These are phyloP conservation scores for Poecile montanus DNA, from an alignment of 2,797 vertebrate genomes.

Conservation along the genomic window DNA sequence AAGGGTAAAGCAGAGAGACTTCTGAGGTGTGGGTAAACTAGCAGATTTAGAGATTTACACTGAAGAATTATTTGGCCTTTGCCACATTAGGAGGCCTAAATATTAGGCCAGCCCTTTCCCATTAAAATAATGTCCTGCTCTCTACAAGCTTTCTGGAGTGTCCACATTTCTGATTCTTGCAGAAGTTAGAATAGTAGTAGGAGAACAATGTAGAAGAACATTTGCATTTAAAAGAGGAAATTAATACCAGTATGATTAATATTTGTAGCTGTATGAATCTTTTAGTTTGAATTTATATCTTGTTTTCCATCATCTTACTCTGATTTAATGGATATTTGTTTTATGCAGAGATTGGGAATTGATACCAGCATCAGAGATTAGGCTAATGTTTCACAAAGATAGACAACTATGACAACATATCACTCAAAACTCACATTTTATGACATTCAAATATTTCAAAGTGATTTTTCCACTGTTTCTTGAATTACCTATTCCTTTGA, in stretches of 20 bases:
- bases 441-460: not conserved
- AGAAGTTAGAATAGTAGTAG: not conserved
- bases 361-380: not conserved
- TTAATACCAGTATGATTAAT: not conserved
- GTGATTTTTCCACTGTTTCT: not conserved
- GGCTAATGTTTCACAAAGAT: not conserved
- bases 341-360: not conserved
- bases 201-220: not conserved
- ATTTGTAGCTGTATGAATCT: not conserved
- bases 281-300: not conserved
- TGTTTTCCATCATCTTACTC: not conserved
- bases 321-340: not conserved
- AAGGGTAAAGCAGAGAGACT: not conserved
- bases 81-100: not conserved
- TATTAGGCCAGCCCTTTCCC: not conserved
- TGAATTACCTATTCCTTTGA: not conserved
- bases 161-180: not conserved
- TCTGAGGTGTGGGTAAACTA: not conserved
- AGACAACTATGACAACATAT: not conserved
- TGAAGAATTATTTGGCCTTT: not conserved
- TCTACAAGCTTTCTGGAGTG: not conserved
- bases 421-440: not conserved
- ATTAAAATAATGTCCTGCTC: not conserved
- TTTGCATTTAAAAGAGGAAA: not conserved
- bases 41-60: not conserved